Evolutionary conservation across 2,113 vertebrate genomes (phyloP).

Genomic region (Dolichotis patagonum): DNA sequence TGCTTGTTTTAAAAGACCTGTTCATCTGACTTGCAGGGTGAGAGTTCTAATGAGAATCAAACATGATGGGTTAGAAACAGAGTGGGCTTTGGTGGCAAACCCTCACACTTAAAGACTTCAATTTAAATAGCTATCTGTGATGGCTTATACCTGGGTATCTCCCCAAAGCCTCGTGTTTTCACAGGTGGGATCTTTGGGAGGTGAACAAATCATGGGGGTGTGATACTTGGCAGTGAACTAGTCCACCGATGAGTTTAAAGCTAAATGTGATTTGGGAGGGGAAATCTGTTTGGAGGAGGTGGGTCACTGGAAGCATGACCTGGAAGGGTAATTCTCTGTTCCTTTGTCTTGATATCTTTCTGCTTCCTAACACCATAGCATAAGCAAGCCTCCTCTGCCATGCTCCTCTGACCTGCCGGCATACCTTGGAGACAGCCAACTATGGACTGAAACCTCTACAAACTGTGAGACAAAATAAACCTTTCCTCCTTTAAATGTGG

Average conservation of each 20-base stretch:
- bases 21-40: neutral
- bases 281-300: neutral
- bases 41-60: neutral
- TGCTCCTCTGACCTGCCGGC: neutral
- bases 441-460: neutral
- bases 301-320: neutral
- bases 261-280: neutral
- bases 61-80: neutral
- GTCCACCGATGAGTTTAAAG: neutral
- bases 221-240: neutral
- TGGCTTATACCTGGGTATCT: neutral
- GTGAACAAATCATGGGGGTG: neutral
- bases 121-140: neutral
- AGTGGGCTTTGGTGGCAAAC: neutral
- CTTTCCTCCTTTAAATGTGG: neutral
- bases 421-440: neutral
- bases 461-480: neutral
- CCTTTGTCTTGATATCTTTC: neutral
- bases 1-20: neutral
- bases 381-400: neutral
- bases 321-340: neutral
- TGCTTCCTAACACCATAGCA: neutral
- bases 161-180: neutral
- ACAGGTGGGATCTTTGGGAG: neutral
- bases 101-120: neutral